These are phyloP conservation scores for Bryconaethiops microstoma DNA, from an alignment of 2,797 vertebrate species.

Conservation along the genomic window DNA sequence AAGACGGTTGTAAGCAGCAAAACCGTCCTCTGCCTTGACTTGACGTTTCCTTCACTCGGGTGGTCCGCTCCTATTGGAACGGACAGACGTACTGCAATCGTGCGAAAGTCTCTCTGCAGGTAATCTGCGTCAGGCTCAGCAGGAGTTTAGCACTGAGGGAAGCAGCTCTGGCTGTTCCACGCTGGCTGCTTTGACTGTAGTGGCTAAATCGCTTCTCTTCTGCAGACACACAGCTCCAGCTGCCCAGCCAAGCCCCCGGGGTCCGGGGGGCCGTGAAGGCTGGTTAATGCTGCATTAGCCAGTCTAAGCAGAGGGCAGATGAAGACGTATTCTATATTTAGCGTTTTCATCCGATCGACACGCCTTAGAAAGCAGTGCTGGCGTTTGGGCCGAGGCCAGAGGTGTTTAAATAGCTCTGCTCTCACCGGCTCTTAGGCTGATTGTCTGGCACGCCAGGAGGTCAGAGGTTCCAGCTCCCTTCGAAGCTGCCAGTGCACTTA, in stretches of 20 bases:
- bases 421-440: slow-evolving; percentile 33
- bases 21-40: background rate
- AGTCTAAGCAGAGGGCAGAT: slow-evolving; percentile 29
- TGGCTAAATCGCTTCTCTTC: slow-evolving; percentile 25
- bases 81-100: background rate
- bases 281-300: slow-evolving; percentile 37
- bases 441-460: slow-evolving; percentile 52
- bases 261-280: slow-evolving; percentile 6
- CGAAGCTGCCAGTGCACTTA: background rate
- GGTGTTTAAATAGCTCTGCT: slow-evolving; percentile 50
- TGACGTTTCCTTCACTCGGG: background rate
- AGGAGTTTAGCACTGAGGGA: slow-evolving; percentile 25
- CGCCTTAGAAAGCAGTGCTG: slow-evolving; percentile 32
- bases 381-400: slow-evolving; percentile 20
- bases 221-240: background rate
- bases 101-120: background rate
- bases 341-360: slow-evolving; percentile 28
- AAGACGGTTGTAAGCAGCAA: no score
- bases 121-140: slow-evolving; percentile 13
- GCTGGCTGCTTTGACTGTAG: background rate
- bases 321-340: slow-evolving; percentile 36
- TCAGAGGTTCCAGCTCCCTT: slow-evolving; percentile 23
- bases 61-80: background rate
- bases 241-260: background rate
- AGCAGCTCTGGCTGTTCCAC: slow-evolving; percentile 27